These are phyloP conservation scores for Taurulus bubalis DNA, from an alignment of 2,113 vertebrate species.

Conservation along the genomic window DNA sequence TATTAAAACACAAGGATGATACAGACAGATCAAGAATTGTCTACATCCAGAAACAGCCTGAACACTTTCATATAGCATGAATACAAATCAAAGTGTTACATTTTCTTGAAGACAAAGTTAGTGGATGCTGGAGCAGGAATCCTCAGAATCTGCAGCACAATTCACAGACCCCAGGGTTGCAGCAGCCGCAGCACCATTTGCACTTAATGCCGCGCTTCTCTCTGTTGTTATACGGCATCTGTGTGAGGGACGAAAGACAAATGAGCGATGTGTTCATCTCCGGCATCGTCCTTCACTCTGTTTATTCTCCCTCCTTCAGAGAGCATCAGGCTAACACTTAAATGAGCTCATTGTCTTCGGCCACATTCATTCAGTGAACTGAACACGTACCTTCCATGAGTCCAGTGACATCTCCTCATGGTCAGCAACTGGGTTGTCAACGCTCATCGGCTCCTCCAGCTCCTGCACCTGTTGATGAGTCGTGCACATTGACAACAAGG, in stretches of 20 bases:
- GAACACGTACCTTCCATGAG: not conserved
- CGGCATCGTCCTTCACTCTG: slow-evolving; percentile 6
- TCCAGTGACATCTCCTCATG: not conserved
- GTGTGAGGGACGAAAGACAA: slow-evolving; percentile 19
- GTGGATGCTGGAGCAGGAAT: too few relatives aligned
- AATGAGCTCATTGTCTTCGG: not conserved
- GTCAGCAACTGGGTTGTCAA: not conserved
- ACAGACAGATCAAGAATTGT: not conserved
- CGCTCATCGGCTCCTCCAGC: not conserved
- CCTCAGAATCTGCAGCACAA: slow-evolving; percentile 78
- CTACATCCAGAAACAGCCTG: not conserved
- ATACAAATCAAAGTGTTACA: too few relatives aligned
- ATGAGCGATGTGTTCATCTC: slow-evolving; percentile 31
- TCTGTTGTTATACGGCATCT: slow-evolving; percentile 69
- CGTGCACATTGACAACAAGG: not conserved
- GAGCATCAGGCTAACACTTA: not conserved
- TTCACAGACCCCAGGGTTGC: slow-evolving; percentile 62
- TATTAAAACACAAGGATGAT: not conserved
- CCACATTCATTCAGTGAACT: not conserved
- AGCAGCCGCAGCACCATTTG: slow-evolving; percentile 68
- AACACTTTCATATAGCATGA: not conserved
- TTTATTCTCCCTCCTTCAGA: not conserved
- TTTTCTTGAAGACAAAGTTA: too few relatives aligned
- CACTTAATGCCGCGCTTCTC: slow-evolving; percentile 75
- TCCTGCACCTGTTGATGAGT: not conserved